These are phyloP conservation scores for Saguinus midas DNA, from an alignment of 2,113 vertebrate species.

Conservation along the genomic window DNA sequence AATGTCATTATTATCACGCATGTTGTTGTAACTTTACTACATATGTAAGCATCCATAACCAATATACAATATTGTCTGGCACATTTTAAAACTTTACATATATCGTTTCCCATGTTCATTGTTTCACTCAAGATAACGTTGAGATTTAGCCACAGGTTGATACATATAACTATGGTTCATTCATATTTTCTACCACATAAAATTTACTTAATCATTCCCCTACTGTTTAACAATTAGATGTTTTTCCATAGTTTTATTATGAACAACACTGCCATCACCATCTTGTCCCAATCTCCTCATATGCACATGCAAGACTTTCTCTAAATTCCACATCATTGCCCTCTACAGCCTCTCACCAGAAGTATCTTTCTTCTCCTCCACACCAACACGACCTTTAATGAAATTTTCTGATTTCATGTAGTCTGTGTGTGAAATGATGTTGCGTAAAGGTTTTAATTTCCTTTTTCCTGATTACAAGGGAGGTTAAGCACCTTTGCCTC, in stretches of 20 bases:
- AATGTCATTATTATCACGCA: background rate
- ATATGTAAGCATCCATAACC: background rate
- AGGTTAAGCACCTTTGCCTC: background rate
- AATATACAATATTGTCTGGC: background rate
- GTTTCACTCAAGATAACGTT: background rate
- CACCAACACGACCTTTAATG: background rate
- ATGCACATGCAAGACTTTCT: background rate
- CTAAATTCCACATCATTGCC: background rate
- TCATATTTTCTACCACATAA: background rate
- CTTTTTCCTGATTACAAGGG: background rate
- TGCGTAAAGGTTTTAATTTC: background rate
- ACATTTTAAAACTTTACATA: background rate
- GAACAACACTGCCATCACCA: background rate
- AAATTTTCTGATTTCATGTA: background rate
- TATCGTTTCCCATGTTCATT: background rate
- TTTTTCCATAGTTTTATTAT: background rate
- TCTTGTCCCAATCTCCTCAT: background rate
- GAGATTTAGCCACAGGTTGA: background rate
- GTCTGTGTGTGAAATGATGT: background rate
- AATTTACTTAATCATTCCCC: background rate
- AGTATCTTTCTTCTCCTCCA: background rate
- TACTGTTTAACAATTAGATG: background rate
- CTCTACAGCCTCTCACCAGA: background rate
- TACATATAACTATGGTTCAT: background rate
- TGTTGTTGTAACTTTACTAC: background rate